Conservation (phyloP, 1,140 invertebrate genomes). For the Cydia strobilella region DNA sequence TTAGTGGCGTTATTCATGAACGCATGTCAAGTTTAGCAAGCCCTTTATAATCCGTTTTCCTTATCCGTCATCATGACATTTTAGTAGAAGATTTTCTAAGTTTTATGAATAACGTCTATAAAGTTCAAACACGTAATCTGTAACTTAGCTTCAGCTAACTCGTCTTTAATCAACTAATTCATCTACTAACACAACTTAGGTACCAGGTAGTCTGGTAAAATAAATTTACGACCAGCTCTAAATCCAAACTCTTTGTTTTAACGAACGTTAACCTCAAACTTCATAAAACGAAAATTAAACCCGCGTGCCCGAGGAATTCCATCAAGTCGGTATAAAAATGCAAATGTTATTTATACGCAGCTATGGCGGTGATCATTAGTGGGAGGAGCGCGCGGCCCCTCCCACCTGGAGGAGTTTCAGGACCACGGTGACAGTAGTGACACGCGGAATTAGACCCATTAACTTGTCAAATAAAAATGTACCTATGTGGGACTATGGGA, state of each 20-base stretch:
- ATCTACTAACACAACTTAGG: no score
- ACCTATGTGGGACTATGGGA: neutral
- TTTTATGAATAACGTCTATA: no score
- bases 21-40: no score
- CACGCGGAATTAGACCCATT: neutral
- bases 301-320: slow-evolving; percentile 11
- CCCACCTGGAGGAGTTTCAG: slow-evolving; percentile 23
- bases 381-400: slow-evolving; percentile 21
- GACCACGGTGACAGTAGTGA: slow-evolving; percentile 7
- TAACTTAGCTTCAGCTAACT: no score
- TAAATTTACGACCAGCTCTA: neutral
- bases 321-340: slow-evolving; percentile 26
- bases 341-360: slow-evolving; percentile 23
- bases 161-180: no score
- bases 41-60: no score
- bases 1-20: no score
- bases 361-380: slow-evolving; percentile 27
- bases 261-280: slow-evolving; percentile 13
- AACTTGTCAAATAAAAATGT: slow-evolving; percentile 1
- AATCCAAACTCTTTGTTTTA: slow-evolving; percentile 13
- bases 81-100: no score
- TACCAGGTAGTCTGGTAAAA: neutral
- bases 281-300: slow-evolving; percentile 14
- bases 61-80: no score
- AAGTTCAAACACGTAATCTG: no score